Evolutionary conservation across 2,888 invertebrate species (phyloP).

Genomic region (Drosophila hamatofila): DNA sequence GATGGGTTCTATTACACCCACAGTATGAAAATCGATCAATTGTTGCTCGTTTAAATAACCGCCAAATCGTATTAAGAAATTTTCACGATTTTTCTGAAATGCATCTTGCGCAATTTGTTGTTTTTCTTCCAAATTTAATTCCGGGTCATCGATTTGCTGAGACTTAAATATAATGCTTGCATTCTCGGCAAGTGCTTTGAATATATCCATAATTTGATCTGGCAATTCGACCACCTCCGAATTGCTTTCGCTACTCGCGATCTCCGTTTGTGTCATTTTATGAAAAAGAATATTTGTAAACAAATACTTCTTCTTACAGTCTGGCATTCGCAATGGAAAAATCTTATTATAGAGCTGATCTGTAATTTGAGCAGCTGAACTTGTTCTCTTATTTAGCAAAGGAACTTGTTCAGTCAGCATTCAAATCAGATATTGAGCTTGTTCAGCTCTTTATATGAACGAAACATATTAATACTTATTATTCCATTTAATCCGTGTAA

Average conservation of each 20-base stretch:
- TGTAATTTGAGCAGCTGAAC: neutral
- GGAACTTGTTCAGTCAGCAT: no score
- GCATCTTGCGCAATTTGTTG: slow-evolving; percentile 88
- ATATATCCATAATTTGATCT: slow-evolving; percentile 69
- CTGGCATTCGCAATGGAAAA: neutral
- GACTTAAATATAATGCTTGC: slow-evolving; percentile 89
- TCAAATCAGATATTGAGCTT: no score
- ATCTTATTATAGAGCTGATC: neutral
- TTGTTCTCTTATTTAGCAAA: neutral
- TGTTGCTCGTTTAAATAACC: slow-evolving; percentile 89
- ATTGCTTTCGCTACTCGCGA: slow-evolving; percentile 13
- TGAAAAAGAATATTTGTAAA: slow-evolving; percentile 46
- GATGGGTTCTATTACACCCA: slow-evolving; percentile 73
- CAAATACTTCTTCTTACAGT: slow-evolving; percentile 59
- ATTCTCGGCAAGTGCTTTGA: slow-evolving; percentile 78
- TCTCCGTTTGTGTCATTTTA: slow-evolving; percentile 47
- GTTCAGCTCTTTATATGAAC: no score
- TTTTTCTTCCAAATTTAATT: slow-evolving; percentile 90
- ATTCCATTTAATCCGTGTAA: no score
- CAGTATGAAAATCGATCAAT: slow-evolving; percentile 88
- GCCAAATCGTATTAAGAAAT: slow-evolving; percentile 92
- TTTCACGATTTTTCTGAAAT: slow-evolving; percentile 88
- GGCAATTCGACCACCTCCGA: slow-evolving; percentile 42
- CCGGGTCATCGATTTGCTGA: slow-evolving; percentile 92
- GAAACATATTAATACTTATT: no score